Evolutionary conservation across 2,797 vertebrate species (phyloP), one percentile per base, ranked within the genome.

Genomic region (Gymnothorax reevesii): DNA sequence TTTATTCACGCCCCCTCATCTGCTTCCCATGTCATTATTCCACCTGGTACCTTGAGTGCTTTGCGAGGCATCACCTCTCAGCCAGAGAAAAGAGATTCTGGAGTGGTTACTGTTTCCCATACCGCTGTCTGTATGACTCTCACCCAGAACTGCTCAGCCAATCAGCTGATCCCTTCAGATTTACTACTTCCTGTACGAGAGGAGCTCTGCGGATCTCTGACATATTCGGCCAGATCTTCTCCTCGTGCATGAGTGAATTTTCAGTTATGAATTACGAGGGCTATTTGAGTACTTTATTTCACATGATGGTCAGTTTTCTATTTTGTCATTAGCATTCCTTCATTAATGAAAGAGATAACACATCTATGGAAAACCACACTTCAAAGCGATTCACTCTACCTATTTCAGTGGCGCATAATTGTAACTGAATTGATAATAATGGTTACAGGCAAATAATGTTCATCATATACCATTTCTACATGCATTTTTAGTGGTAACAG

Each of bases 401-500:
- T 17, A 5, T 62, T 17, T 42, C 27, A 25, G 10, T 42, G 8
- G n/a, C 13, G 25, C 5, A 73, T 42, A 55, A n/a, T 10, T 17
- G n/a, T 7, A 7, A 57, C 62, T 66, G 55, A 57, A 25, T 33
- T 80, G 25, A 49, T 49, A 42, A 79, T 1, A 57, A 85, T 17
- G 57, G n/a, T 64, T 83, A 60, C 59, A 66, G 55, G 77, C 77
- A 86, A 82, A 83, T 42, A 86, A 84, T 64, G 82, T 27, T 54
- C 33, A 57, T 66, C 75, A 27, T 25, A 12, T 42, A 69, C 80
- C 84, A 77, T 83, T 57, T 89, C 71, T 83, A 83, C 71, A 85
- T 73, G 52, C 82, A 84, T 62, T 87, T 90, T 89, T 83, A 62
- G 25, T 42, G 83, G 87, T 87, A 83, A 87, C 69, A 42, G 15